phyloP scores from a whole-genome alignment of 1,140 invertebrate genomes.

The Dinoponera quadriceps region DNA sequence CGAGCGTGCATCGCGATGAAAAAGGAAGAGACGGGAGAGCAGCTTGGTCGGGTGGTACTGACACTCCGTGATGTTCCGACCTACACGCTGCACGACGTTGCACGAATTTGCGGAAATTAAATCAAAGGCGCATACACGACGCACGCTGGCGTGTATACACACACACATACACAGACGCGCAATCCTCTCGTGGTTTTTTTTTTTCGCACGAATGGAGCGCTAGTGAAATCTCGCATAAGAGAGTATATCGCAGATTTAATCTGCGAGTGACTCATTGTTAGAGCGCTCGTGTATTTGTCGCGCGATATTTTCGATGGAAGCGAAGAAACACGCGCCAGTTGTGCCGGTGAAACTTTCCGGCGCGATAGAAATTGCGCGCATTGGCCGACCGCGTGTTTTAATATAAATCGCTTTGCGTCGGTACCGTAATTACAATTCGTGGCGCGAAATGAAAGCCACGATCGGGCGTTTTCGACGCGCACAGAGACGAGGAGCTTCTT shows the following conservation, averaged over 20 bases:
- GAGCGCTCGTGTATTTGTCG: constrained; percentile 1
- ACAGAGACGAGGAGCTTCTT: too few relatives aligned
- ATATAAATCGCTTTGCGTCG: too few relatives aligned
- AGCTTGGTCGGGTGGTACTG: constrained; percentile 8
- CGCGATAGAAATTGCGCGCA: not conserved
- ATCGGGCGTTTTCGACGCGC: too few relatives aligned
- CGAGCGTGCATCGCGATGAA: not conserved
- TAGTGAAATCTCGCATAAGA: constrained; percentile 27
- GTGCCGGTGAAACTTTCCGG: not conserved
- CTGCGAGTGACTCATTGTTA: constrained; percentile 34
- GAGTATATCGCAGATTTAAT: constrained; percentile 23
- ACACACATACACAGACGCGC: not conserved
- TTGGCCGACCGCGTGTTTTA: not conserved
- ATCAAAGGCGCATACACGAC: constrained; percentile 29
- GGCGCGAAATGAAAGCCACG: too few relatives aligned
- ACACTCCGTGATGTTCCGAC: not conserved
- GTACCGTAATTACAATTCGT: too few relatives aligned
- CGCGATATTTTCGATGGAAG: not conserved
- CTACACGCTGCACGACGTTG: constrained; percentile 4
- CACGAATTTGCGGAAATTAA: constrained; percentile 52
- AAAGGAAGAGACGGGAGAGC: constrained; percentile 3
- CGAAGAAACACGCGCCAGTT: not conserved
- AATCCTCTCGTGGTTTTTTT: constrained; percentile 32
- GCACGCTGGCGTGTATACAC: not conserved
- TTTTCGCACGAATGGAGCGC: not conserved